These are phyloP conservation scores for Psylliodes chrysocephalus DNA, from an alignment of 2,888 invertebrate genomes.

Conservation along the genomic window DNA sequence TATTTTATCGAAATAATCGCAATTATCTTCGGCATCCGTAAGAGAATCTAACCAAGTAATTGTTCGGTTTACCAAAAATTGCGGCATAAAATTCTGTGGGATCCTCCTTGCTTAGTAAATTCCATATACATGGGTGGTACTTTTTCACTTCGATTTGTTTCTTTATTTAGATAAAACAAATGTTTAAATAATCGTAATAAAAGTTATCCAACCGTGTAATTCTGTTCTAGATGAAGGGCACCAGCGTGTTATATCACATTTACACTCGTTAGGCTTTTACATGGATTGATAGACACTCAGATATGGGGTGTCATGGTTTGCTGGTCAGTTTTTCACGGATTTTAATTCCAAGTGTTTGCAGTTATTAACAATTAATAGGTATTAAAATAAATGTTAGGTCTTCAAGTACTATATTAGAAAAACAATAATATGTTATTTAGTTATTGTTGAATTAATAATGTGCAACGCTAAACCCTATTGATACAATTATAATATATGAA, in stretches of 20 bases:
- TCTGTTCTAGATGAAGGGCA: slow-evolving; percentile 35
- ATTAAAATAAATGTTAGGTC: not conserved
- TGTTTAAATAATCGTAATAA: not conserved
- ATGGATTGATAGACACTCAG: slow-evolving; percentile 33
- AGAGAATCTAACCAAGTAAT: slow-evolving; percentile 13
- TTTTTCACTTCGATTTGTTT: not conserved
- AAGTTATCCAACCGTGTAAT: slow-evolving; percentile 27
- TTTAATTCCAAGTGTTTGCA: slow-evolving; percentile 17
- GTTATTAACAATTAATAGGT: slow-evolving; percentile 18
- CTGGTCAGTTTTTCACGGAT: slow-evolving; percentile 27
- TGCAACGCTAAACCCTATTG: no score
- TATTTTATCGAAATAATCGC: not conserved
- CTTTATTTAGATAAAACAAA: slow-evolving; percentile 1
- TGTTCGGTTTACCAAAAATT: slow-evolving; percentile 21
- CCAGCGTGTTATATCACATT: slow-evolving; percentile 36
- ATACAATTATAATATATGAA: no score
- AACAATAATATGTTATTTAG: no score
- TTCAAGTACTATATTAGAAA: not conserved
- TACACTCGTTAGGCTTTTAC: slow-evolving; percentile 36
- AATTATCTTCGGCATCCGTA: slow-evolving; percentile 14
- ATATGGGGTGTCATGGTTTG: slow-evolving; percentile 35
- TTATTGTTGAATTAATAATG: no score
- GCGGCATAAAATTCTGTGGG: slow-evolving; percentile 15
- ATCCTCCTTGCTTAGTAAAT: slow-evolving; percentile 2
- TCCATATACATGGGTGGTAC: slow-evolving; percentile 20